A percentile compares a stretch with the other conserved stretches of the same genome.
phyloP scores from a whole-genome alignment of 1,140 invertebrate species.

The Drosophila mayri region DNA sequence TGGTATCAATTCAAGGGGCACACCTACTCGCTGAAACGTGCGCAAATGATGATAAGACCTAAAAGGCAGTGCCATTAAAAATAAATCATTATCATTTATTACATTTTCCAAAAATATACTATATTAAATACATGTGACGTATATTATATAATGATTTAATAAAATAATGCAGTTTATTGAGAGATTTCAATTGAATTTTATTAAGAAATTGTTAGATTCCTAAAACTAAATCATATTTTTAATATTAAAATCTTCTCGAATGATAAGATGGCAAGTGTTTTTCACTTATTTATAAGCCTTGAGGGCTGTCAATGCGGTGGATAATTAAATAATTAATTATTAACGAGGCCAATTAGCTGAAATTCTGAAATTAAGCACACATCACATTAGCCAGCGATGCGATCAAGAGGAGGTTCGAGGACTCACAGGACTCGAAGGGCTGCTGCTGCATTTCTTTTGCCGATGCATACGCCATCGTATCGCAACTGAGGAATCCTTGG shows the following conservation, averaged over 20 bases:
- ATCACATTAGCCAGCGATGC: conserved; percentile 50
- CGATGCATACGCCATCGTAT: conserved; percentile 42
- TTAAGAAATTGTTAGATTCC: too few relatives aligned
- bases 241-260: background rate
- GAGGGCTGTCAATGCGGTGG: conserved; percentile 7
- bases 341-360: conserved; percentile 57
- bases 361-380: conserved; percentile 55
- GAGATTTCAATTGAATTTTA: background rate
- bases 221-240: background rate
- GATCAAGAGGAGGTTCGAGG: conserved; percentile 44
- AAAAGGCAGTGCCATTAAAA: conserved; percentile 14
- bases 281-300: conserved; percentile 12
- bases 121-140: too few relatives aligned
- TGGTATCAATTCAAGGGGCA: conserved; percentile 53
- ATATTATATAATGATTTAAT: too few relatives aligned
- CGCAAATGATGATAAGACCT: conserved; percentile 58
- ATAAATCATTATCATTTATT: background rate
- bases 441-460: conserved; percentile 40
- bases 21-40: conserved; percentile 48
- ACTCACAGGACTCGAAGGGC: conserved; percentile 20
- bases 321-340: conserved; percentile 60
- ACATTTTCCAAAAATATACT: too few relatives aligned
- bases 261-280: background rate
- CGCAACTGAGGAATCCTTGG: conserved; percentile 38
- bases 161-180: too few relatives aligned